A percentile compares a stretch with the other conserved stretches of the same genome.
Evolutionary conservation across 2,797 vertebrate species (phyloP).

Genomic region (Helicolenus hilgendorfi): DNA sequence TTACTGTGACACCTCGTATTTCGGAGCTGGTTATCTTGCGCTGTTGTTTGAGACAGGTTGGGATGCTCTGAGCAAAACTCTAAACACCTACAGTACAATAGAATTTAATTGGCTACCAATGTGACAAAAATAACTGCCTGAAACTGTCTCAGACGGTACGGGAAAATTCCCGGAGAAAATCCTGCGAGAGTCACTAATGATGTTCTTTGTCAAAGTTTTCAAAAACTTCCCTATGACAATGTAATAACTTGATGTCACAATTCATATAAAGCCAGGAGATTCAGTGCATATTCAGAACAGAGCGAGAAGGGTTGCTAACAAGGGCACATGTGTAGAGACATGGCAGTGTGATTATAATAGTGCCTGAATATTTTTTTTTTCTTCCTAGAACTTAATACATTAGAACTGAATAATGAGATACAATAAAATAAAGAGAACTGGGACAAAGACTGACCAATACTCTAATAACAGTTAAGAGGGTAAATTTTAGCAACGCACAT

Average conservation of each 20-base stretch:
- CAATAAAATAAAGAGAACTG: neutral
- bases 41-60: conserved; percentile 3
- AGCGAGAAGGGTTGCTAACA: conserved; percentile 30
- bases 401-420: conserved; percentile 1
- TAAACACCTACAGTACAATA: conserved; percentile 55
- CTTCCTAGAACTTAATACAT: neutral
- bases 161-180: conserved; percentile 27
- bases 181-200: conserved; percentile 71
- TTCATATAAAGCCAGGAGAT: conserved; percentile 35
- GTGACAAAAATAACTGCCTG: conserved; percentile 71
- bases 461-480: neutral
- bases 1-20: neutral
- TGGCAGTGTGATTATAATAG: conserved; percentile 32
- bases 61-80: conserved; percentile 14
- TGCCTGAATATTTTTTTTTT: neutral
- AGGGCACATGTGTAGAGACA: conserved; percentile 15
- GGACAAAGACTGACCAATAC: neutral
- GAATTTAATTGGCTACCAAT: conserved; percentile 73
- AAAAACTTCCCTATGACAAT: conserved; percentile 51
- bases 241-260: conserved; percentile 57
- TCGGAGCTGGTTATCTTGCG: neutral
- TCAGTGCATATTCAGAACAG: neutral
- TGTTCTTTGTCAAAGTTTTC: conserved; percentile 67
- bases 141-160: conserved; percentile 32
- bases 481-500: neutral